These are phyloP conservation scores for Chrysolina americana DNA, from an alignment of 2,888 invertebrate species.

Conservation along the genomic window DNA sequence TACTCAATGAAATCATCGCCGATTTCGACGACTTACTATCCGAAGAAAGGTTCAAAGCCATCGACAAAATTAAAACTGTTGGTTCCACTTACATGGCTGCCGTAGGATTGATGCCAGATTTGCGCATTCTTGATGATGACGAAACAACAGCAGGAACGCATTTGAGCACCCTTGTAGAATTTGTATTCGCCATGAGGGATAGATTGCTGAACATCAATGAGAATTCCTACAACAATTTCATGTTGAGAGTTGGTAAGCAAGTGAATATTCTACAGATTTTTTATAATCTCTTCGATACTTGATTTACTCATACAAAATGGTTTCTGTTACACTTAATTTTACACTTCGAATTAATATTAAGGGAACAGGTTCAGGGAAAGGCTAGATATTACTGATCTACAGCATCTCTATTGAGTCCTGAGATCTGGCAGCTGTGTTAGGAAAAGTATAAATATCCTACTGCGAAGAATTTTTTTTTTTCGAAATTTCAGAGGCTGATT, in stretches of 20 bases:
- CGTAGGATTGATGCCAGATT: conserved; percentile 89
- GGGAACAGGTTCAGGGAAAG: too few relatives aligned
- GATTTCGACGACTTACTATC: conserved; percentile 94
- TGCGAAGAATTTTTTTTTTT: too few relatives aligned
- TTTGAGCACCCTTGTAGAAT: conserved; percentile 88
- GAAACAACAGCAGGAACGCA: conserved; percentile 77
- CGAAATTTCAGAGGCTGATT: too few relatives aligned
- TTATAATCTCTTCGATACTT: too few relatives aligned
- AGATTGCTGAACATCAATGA: conserved; percentile 90
- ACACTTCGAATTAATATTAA: too few relatives aligned
- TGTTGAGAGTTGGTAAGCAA: conserved; percentile 85
- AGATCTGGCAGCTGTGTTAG: too few relatives aligned
- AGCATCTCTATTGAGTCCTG: too few relatives aligned
- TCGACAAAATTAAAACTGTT: conserved; percentile 95
- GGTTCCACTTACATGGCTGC: conserved; percentile 96
- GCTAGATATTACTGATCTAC: too few relatives aligned
- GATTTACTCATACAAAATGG: too few relatives aligned
- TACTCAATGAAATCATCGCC: conserved; percentile 93
- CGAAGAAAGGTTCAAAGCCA: conserved; percentile 85
- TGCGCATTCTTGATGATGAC: conserved; percentile 79
- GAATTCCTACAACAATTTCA: conserved; percentile 93
- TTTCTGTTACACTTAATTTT: too few relatives aligned
- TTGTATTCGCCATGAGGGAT: conserved; percentile 91
- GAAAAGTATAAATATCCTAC: too few relatives aligned
- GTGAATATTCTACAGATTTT: not conserved